phyloP scores from a whole-genome alignment of 2,888 invertebrate species.

The Tiliacea citrago region DNA sequence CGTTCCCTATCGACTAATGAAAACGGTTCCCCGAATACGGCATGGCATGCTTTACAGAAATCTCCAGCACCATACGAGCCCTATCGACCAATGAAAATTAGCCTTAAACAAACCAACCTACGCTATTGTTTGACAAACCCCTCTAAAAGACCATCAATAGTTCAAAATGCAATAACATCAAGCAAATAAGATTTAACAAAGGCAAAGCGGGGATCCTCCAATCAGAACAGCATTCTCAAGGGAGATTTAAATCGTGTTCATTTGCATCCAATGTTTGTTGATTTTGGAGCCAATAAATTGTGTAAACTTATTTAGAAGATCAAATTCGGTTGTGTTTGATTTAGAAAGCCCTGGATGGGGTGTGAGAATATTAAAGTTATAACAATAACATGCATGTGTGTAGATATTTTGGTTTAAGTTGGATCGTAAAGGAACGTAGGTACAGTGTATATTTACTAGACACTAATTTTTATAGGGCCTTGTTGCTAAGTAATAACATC shows the following conservation, averaged over 20 bases:
- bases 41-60: too few species aligned
- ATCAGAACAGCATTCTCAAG: constrained; percentile 47
- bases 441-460: too few species aligned
- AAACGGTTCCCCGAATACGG: too few species aligned
- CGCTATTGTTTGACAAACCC: constrained; percentile 10
- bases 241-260: constrained; percentile 50
- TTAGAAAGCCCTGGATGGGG: constrained; percentile 1
- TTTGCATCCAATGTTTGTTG: constrained; percentile 54
- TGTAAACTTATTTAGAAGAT: constrained; percentile 48
- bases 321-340: constrained; percentile 39
- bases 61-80: too few species aligned
- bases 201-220: constrained; percentile 58
- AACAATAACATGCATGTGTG: neutral
- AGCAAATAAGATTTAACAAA: constrained; percentile 67
- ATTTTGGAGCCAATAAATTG: constrained; percentile 56
- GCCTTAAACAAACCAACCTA: neutral
- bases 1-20: too few species aligned
- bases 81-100: too few species aligned
- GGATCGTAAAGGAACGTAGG: too few species aligned
- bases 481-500: too few species aligned
- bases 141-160: constrained; percentile 37
- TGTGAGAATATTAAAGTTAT: constrained; percentile 29
- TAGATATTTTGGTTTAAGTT: neutral
- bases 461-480: too few species aligned
- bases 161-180: constrained; percentile 62